Percentiles rank a stretch among this genome's conserved stretches.
Evolutionary conservation across 2,113 vertebrate genomes (phyloP).

Genomic region (Myodes glareolus): DNA sequence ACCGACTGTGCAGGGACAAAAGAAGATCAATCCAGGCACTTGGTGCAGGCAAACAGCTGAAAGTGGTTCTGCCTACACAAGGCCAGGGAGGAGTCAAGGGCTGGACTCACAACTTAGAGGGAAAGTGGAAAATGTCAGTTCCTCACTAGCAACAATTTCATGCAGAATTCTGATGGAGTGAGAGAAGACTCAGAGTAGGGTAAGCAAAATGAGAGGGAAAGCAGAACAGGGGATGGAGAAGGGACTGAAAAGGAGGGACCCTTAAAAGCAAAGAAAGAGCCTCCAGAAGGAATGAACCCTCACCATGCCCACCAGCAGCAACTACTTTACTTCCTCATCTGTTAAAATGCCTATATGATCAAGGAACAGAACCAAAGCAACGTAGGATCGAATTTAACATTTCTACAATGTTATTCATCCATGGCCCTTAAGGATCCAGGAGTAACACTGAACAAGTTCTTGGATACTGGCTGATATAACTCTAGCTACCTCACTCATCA

Average conservation of each 20-base stretch:
- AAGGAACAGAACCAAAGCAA: background rate
- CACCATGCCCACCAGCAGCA: background rate
- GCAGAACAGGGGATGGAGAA: no score
- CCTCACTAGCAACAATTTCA: background rate
- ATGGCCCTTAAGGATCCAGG: background rate
- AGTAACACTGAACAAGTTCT: background rate
- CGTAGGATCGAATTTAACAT: background rate
- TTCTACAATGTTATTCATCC: background rate
- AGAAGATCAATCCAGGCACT: constrained; percentile 73
- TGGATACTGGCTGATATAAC: background rate
- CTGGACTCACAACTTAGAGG: background rate
- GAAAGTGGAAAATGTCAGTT: background rate
- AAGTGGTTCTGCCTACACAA: constrained; percentile 37
- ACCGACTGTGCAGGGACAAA: constrained; percentile 75
- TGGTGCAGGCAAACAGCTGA: constrained; percentile 60
- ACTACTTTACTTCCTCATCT: background rate
- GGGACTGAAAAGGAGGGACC: no score
- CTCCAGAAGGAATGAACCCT: background rate
- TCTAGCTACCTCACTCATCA: background rate
- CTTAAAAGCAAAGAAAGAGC: background rate
- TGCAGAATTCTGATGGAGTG: background rate
- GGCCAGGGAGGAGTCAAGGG: constrained; percentile 13
- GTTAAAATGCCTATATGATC: background rate
- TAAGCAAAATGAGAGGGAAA: no score
- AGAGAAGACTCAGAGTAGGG: background rate